Percentiles rank a stretch among this genome's conserved stretches.
Evolutionary conservation across 2,113 vertebrate genomes (phyloP).

Genomic region (Grammomys dolichurus): DNA sequence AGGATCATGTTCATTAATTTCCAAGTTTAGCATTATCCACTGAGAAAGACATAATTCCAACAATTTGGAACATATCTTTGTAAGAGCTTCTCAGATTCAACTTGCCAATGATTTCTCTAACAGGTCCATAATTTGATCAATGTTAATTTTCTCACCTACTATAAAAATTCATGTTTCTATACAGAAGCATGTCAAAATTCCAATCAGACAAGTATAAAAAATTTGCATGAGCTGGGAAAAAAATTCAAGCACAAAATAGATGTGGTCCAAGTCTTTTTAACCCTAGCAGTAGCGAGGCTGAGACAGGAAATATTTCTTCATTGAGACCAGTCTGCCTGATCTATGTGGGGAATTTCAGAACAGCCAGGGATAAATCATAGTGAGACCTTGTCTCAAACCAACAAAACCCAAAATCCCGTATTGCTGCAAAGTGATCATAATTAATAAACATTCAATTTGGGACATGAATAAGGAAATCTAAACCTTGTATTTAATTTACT

Average conservation of each 20-base stretch:
- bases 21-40: not conserved
- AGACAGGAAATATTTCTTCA: not conserved
- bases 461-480: constrained; percentile 14
- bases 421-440: not conserved
- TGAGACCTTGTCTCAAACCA: not conserved
- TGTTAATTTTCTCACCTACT: not conserved
- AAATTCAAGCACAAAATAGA: not conserved
- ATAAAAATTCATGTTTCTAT: not conserved
- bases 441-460: not conserved
- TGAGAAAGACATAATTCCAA: not conserved
- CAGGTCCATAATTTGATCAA: not conserved
- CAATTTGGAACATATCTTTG: not conserved
- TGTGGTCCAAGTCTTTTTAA: not conserved
- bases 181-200: not conserved
- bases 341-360: not conserved
- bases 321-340: not conserved
- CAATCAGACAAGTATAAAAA: not conserved
- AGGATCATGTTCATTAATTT: not conserved
- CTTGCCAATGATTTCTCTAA: not conserved
- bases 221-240: not conserved
- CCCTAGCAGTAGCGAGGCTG: not conserved
- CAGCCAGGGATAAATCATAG: no score
- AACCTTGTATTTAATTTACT: not conserved
- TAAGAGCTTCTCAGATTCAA: not conserved
- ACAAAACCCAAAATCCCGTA: not conserved